Base-by-base conservation (phyloP, 2,113 vertebrate species). In the Egretta garzetta region DNA sequence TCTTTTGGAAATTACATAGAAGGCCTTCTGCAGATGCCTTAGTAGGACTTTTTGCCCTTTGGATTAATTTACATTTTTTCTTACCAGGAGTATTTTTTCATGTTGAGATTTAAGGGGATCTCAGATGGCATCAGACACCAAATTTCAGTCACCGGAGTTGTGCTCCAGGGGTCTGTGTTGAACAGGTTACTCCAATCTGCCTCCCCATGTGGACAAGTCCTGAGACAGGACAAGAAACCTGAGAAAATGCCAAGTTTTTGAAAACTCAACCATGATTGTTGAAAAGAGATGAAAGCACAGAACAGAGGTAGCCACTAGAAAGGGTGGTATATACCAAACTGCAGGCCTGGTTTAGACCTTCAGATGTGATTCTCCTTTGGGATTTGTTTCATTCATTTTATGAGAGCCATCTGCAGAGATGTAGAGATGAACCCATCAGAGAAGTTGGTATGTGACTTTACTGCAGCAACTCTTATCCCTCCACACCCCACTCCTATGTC, bases 361-460 rank as follows among this genome's bases (percentile, higher is more conserved):
- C 6, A 6, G 9, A 22, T 0, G 0, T 2, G 28, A 28, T 39
- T 71, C 24, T 45, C 19, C 32, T 27, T 28, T 55, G 45, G 60
- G n/a, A 24, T 59, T n/a, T 58, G 23, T 41, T 88, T 45, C 68
- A 15, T 37, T 76, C 17, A 5, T 35, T 53, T 37, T 11, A 12
- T 12, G 41, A 67, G 30, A 62, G 4, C 23, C n/a, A 3, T 41
- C 32, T 50, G 49, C 49, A 27, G 63, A 24, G 39, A 4, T 11
- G 21, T 18, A 37, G 73, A 64, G 18, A 18, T n/a, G 56, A 79
- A 37, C 22, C 33, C 62, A 64, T 28, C 12, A 32, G 37, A 60
- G 33, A 28, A 63, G 26, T 12, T 47, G n/a, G 35, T 79, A 8
- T 0, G 4, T 64, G 80, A 14, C 5, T 64, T 55, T 14, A 19